Base-by-base conservation (phyloP, 2,888 invertebrate genomes). In the Stictocephala bisonia region DNA sequence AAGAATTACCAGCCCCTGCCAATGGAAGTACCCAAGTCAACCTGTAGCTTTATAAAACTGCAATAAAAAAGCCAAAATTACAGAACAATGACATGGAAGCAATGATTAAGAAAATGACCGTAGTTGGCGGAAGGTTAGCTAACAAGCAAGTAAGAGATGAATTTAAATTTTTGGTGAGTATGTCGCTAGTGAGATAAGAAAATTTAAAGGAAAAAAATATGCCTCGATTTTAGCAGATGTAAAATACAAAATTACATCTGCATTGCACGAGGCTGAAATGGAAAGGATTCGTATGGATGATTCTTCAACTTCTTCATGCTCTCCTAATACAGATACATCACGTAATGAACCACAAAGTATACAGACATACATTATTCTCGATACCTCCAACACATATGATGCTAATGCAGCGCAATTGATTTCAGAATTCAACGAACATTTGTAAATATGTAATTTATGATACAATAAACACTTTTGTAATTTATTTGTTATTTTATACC, bases 211-310 rank as follows among this genome's bases (percentile, higher is more conserved):
- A 20, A 13, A 18, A 22, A 35, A 2, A 29, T 60, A 60, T 60
- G 29, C 58, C 18, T 60, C 18, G n/a, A 60, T 35, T 35, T 60
- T 60, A 35, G 31, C 35, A 31, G 31, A 60, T 6, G 29, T 35
- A 15, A 60, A 60, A 29, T 35, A 64, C 35, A 64, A 64, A 64
- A 64, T 40, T 40, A 31, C 64, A 64, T 35, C 41, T 64, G 40
- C 35, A 41, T 40, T 64, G 35, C 41, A 64, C 64, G 35, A 35
- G 53, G 53, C 53, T 50, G 20, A 50, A 50, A 50, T 64, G 40
- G 35, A 64, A 64, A 64, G 41, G 41, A 64, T 40, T 64, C 20
- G 41, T 22, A 64, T 40, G 64, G 64, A 64, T 64, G 26, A 60
- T 31, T 60, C 15, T 60, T 64, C 64, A 41, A 64, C 22, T 35